phyloP scores from a whole-genome alignment of 2,888 invertebrate species.

The Ptycholaimellus sp. region DNA sequence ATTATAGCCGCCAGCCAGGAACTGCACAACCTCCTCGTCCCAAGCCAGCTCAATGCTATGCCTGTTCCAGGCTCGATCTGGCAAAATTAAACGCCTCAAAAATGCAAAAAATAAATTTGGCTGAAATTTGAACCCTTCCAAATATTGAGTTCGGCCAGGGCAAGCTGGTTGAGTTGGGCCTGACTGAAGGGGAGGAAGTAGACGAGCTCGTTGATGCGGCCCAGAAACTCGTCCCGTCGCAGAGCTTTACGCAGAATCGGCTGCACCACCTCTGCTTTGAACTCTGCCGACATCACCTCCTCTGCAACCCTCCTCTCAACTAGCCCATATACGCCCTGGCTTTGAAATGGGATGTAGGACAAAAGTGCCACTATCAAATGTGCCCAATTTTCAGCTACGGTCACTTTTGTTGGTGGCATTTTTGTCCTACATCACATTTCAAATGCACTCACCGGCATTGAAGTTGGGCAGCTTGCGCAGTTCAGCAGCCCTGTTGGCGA shows the following conservation, averaged over 20 bases:
- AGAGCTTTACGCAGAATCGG: constrained; percentile 39
- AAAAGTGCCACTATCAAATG: too few relatives aligned
- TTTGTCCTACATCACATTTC: not conserved
- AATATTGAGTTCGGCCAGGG: constrained; percentile 2
- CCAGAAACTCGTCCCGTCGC: constrained; percentile 64
- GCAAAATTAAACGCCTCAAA: too few relatives aligned
- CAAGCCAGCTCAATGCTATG: constrained; percentile 54
- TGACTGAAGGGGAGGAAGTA: constrained; percentile 66
- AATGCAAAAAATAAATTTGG: too few relatives aligned
- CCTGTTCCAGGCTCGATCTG: constrained; percentile 35
- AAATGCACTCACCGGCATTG: constrained; percentile 12
- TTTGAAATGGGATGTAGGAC: too few relatives aligned
- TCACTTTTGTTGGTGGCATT: not conserved
- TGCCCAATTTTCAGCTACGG: too few relatives aligned
- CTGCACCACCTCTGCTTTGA: constrained; percentile 58
- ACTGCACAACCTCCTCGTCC: constrained; percentile 57
- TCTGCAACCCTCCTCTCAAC: constrained; percentile 31
- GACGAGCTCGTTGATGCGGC: constrained; percentile 73
- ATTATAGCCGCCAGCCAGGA: constrained; percentile 57
- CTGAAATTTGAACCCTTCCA: too few relatives aligned
- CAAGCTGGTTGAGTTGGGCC: not conserved
- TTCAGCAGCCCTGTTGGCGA: constrained; percentile 54
- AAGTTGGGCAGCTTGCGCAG: too few relatives aligned
- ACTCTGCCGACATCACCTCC: constrained; percentile 39
- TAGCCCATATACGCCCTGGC: constrained; percentile 7